A percentile compares a stretch with the other conserved stretches of the same genome.
phyloP scores from a whole-genome alignment of 2,113 vertebrate genomes.

The Alligator sinensis region DNA sequence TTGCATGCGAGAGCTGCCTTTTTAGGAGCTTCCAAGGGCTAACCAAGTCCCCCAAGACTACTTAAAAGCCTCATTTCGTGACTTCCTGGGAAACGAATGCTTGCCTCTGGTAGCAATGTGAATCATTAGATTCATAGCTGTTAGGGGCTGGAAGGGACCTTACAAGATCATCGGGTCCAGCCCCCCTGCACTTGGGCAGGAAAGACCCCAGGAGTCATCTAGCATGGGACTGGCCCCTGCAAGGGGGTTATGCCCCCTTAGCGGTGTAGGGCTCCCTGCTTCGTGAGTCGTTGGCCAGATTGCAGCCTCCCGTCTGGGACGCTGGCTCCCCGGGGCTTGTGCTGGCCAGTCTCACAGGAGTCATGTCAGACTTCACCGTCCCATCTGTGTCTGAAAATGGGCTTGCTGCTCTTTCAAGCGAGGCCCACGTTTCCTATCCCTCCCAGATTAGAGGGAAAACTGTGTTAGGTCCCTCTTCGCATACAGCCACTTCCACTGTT shows the following conservation, averaged over 20 bases:
- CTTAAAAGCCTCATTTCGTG: accelerated
- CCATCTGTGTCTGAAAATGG: background rate
- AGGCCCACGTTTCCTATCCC: background rate
- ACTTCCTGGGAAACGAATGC: accelerated
- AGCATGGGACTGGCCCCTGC: no score
- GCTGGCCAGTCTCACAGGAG: background rate
- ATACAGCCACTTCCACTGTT: background rate
- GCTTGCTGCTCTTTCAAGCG: background rate
- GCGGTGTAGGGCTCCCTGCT: no score
- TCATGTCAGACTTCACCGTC: background rate
- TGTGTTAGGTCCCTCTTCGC: background rate
- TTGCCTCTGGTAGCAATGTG: background rate
- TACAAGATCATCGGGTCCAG: no score
- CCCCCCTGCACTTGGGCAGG: no score
- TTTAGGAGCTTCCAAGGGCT: background rate
- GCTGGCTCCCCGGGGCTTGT: background rate
- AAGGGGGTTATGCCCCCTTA: no score
- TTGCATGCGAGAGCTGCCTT: background rate
- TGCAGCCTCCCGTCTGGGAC: no score
- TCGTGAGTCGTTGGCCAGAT: accelerated
- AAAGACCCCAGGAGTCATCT: no score
- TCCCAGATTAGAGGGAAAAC: background rate
- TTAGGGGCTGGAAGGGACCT: no score
- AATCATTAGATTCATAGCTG: background rate
- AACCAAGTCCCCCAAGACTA: background rate